These are phyloP conservation scores for Oncorhynchus kisutch DNA, from an alignment of 2,113 vertebrate species.

Conservation along the genomic window DNA sequence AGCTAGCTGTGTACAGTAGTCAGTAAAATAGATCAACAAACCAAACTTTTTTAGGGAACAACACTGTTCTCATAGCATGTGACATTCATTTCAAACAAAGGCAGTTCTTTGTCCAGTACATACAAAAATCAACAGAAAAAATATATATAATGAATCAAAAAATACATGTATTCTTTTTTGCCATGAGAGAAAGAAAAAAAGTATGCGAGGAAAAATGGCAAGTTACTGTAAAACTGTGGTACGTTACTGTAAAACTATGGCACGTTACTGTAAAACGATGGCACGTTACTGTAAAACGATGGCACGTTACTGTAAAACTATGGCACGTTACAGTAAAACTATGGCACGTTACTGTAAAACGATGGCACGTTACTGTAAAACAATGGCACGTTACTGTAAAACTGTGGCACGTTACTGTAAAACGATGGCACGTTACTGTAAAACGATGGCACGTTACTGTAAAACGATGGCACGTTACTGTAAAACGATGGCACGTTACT, in stretches of 20 bases:
- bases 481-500: neutral
- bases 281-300: neutral
- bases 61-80: conserved; percentile 37
- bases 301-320: neutral
- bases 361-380: too few species aligned
- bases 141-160: conserved; percentile 1
- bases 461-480: neutral
- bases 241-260: neutral
- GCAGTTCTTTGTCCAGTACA: conserved; percentile 44
- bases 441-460: neutral
- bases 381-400: too few species aligned
- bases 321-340: neutral
- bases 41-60: conserved; percentile 35
- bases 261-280: neutral
- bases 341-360: too few species aligned
- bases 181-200: neutral
- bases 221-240: neutral
- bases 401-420: neutral
- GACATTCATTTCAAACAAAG: conserved; percentile 47
- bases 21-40: conserved; percentile 46
- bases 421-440: neutral
- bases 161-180: conserved; percentile 1
- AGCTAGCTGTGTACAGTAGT: conserved; percentile 71
- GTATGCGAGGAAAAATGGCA: neutral
- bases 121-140: conserved; percentile 46